phyloP scores from a whole-genome alignment of 2,797 vertebrate species.

The Limnodromus scolopaceus region DNA sequence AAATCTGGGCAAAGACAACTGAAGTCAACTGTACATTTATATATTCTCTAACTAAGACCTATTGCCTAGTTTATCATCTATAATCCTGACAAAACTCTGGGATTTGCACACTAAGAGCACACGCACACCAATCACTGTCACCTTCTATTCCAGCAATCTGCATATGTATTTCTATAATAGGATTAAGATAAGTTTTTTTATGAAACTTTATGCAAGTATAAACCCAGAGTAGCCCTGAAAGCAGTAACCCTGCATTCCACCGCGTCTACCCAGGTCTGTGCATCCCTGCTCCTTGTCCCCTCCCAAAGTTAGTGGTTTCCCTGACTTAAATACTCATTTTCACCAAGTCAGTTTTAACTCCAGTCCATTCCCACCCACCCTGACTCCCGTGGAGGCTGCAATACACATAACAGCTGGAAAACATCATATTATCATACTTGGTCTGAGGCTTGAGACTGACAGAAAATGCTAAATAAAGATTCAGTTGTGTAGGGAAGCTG shows the following conservation, averaged over 20 bases:
- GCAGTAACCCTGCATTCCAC: not conserved
- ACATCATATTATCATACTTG: not conserved
- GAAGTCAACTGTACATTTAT: not conserved
- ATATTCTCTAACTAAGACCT: not conserved
- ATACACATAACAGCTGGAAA: not conserved
- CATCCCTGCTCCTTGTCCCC: not conserved
- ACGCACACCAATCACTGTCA: not conserved
- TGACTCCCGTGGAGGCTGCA: rapidly evolving
- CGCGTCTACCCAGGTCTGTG: not conserved
- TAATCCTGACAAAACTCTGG: not conserved
- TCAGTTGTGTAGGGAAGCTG: not conserved
- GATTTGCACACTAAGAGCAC: not conserved
- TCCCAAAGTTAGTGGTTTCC: too few relatives aligned
- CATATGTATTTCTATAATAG: not conserved
- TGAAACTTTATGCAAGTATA: not conserved
- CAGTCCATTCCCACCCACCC: not conserved
- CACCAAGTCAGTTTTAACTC: not conserved
- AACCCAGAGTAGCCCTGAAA: not conserved
- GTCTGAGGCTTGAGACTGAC: not conserved
- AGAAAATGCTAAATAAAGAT: not conserved
- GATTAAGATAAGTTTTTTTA: not conserved
- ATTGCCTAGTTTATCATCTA: not conserved
- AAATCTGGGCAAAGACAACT: not conserved
- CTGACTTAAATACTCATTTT: not conserved
- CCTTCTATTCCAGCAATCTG: not conserved